Base-by-base conservation (phyloP, 1,140 invertebrate species). In the Hesperophylax magnus region DNA sequence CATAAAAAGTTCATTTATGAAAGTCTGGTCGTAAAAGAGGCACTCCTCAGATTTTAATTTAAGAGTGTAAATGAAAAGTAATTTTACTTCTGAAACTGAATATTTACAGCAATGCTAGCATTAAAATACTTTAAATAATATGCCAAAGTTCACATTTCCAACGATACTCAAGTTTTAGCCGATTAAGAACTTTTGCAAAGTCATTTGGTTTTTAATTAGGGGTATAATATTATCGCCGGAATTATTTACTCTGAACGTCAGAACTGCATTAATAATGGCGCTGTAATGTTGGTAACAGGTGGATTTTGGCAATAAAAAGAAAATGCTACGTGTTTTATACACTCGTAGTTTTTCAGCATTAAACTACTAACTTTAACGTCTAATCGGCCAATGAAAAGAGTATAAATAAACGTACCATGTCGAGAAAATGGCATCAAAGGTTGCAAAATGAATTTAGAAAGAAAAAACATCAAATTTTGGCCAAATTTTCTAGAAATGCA, bases 171-270 rank as follows among this genome's bases (percentile, higher is more conserved):
- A 69, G 65, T 34, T 69, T 22, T 69, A 27, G 34, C 34, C 34
- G 34, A 69, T 69, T 39, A 7, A 69, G 15, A 69, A 69, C 34
- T 69, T 69, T 69, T 47, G 65, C 65, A 47, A 69, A 69, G 65
- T 69, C 65, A 69, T 69, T 69, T 47, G 65, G 65, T 18, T 69
- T 69, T 69, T 69, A 69, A 69, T 69, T 39, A 69, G 34, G 34
- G 65, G 27, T 17, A 69, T 69, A 69, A 6, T 69, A 69, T n/a
- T 69, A 69, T 47, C 39, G 24, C 20, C 31, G 15, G 14, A 18
- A 11, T 65, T 65, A 65, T 65, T 65, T 65, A 47, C 11, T 14
- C 61, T 6, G 20, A 5, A 15, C 61, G 18, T 15, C 15, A 65
- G 11, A 47, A 24, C 61, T 65, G 61, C 61, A 65, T 65, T 31